Conservation (phyloP, 2,888 invertebrate genomes). For the Agrochola lota region DNA sequence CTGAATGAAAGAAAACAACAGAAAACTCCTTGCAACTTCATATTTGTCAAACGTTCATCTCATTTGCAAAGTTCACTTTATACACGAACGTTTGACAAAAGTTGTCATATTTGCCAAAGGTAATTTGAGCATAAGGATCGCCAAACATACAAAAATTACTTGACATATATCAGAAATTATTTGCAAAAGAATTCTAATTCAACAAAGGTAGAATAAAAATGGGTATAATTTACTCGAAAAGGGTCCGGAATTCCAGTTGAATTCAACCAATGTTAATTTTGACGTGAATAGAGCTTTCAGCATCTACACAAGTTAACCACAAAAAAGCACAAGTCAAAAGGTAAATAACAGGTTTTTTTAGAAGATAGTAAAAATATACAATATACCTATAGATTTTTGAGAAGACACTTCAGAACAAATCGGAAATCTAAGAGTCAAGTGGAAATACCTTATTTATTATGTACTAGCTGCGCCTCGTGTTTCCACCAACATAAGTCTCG, state of each 20-base stretch:
- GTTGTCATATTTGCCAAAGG: conserved; percentile 50
- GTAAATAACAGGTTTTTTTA: neutral
- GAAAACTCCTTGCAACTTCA: neutral
- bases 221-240: conserved; percentile 38
- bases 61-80: conserved; percentile 26
- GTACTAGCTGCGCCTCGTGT: too few relatives aligned
- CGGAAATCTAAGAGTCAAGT: neutral
- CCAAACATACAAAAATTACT: conserved; percentile 54
- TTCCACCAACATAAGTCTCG: too few relatives aligned
- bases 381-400: neutral
- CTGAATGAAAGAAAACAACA: conserved; percentile 4
- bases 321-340: neutral
- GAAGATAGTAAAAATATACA: neutral
- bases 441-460: neutral
- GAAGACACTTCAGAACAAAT: too few relatives aligned
- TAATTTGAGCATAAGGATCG: conserved; percentile 48
- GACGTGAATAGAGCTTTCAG: conserved; percentile 18
- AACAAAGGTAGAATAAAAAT: conserved; percentile 49
- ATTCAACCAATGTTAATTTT: conserved; percentile 32
- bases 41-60: conserved; percentile 37
- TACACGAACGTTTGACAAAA: conserved; percentile 38
- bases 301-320: conserved; percentile 10
- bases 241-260: conserved; percentile 26
- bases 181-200: conserved; percentile 51
- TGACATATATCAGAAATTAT: conserved; percentile 57